Percentiles rank a stretch among this genome's conserved stretches.
Evolutionary conservation across 2,888 invertebrate genomes (phyloP).

Genomic region (Caenorhabditis sp.): DNA sequence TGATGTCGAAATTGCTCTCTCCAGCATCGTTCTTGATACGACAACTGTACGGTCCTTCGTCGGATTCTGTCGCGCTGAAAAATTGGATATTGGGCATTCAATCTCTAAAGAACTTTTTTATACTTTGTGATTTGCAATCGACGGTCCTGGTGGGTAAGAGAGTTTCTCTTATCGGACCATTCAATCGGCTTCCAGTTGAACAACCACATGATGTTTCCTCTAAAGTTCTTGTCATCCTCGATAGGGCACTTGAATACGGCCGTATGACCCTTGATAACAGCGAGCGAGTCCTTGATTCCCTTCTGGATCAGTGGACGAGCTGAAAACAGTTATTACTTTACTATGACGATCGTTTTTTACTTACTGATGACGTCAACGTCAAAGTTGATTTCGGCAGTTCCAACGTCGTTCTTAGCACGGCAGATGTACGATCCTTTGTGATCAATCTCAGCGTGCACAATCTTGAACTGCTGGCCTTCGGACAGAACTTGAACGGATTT

Average conservation of each 20-base stretch:
- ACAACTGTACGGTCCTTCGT: slow-evolving; percentile 76
- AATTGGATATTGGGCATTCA: slow-evolving; percentile 41
- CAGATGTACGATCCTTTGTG: slow-evolving; percentile 67
- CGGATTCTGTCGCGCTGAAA: slow-evolving; percentile 65
- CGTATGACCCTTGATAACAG: slow-evolving; percentile 79
- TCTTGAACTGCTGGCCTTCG: slow-evolving; percentile 76
- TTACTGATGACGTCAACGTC: slow-evolving; percentile 82
- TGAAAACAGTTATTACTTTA: slow-evolving; percentile 76
- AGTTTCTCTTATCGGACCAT: not conserved
- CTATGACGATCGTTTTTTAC: not conserved
- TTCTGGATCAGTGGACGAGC: slow-evolving; percentile 81
- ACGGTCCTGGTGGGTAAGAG: slow-evolving; percentile 38
- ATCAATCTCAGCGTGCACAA: slow-evolving; percentile 67
- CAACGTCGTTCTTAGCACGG: slow-evolving; percentile 74
- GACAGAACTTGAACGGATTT: slow-evolving; percentile 69
- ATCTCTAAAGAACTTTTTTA: not conserved
- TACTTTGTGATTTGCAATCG: slow-evolving; percentile 61
- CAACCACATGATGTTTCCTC: slow-evolving; percentile 72
- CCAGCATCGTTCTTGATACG: slow-evolving; percentile 79
- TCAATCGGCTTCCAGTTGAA: slow-evolving; percentile 57
- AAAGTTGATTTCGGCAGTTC: slow-evolving; percentile 79
- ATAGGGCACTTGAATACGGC: slow-evolving; percentile 80
- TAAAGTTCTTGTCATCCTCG: slow-evolving; percentile 67
- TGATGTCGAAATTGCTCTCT: slow-evolving; percentile 79
- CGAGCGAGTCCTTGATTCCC: slow-evolving; percentile 75